A percentile compares a stretch with the other conserved stretches of the same genome.
Conservation (phyloP, 1,140 invertebrate genomes). For the Vanessa tameamea region DNA sequence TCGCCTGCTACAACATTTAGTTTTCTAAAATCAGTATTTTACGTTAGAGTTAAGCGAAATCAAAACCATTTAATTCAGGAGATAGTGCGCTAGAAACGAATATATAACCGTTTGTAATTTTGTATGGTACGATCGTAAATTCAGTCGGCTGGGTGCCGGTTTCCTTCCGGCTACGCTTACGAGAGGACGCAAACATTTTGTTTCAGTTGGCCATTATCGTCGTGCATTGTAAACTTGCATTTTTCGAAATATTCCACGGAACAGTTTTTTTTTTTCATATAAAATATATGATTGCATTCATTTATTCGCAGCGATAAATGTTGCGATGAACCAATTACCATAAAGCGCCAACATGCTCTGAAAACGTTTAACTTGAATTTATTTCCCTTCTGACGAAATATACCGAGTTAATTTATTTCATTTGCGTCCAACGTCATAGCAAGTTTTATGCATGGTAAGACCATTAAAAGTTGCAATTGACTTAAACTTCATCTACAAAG, state of each 20-base stretch:
- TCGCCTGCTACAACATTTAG: not conserved
- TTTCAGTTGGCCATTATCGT: constrained; percentile 35
- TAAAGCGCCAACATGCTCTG: constrained; percentile 12
- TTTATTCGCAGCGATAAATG: constrained; percentile 25
- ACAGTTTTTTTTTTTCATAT: constrained; percentile 9
- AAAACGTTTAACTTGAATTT: constrained; percentile 13
- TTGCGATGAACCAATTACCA: constrained; percentile 20
- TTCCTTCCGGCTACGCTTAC: constrained; percentile 41
- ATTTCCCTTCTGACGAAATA: constrained; percentile 8
- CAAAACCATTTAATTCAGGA: constrained; percentile 9
- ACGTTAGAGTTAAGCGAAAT: constrained; percentile 14
- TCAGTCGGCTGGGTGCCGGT: constrained; percentile 29
- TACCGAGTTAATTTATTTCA: constrained; percentile 7
- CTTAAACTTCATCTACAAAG: constrained; percentile 38
- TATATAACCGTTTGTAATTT: constrained; percentile 30
- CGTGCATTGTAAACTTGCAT: constrained; percentile 20
- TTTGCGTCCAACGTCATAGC: not conserved
- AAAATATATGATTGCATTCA: not conserved
- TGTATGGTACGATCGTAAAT: constrained; percentile 35
- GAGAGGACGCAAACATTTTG: constrained; percentile 39
- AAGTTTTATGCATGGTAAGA: constrained; percentile 6
- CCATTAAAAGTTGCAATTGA: constrained; percentile 63
- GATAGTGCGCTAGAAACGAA: constrained; percentile 21
- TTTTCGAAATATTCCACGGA: constrained; percentile 26
- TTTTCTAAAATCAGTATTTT: not conserved